Base-by-base conservation (phyloP, 2,797 vertebrate species). In the Arnoldichthys spilopterus region DNA sequence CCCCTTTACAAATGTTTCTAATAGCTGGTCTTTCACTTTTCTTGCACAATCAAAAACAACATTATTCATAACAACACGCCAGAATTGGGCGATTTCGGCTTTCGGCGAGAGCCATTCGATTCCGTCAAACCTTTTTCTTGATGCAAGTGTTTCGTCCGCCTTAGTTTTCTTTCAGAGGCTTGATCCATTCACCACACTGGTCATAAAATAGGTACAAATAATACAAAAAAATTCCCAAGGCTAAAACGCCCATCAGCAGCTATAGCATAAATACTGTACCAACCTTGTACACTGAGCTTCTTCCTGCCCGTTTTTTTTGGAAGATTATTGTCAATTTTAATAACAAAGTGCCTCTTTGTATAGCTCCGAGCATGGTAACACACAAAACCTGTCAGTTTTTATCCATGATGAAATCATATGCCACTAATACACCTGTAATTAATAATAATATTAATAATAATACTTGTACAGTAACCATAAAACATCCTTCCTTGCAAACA, bases 261-360 rank as follows among this genome's bases (percentile, higher is more conserved):
- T 68, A 56, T 62, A 64, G 89, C 90, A 90, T 87, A 91, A 86
- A 84, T 88, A 88, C 82, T 75, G 66, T 82, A 85, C 72, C 74
- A 70, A 82, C 56, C 74, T 76, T 79, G 81, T 78, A 78, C 76
- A 58, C 24, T 22, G 47, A 74, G 47, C 78, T 82, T 79, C 71
- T 79, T 70, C 51, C 76, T 74, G 51, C 74, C 74, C 74, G n/a
- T n/a, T n/a, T n/a, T 64, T 58, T 74, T 67, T 66, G 34, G 61
- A 70, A 79, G 74, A 87, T 86, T 87, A 87, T 88, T 92, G 88
- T 89, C 84, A 80, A 88, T 84, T 87, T 90, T 89, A 88, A 90
- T 91, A 93, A 91, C 92, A 90, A 95, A 95, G 93, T 95, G 94
- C 93, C 93, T 94, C 93, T 92, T 92, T 91, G 90, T 92, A 93